A percentile compares a stretch with the other conserved stretches of the same genome.
phyloP scores from a whole-genome alignment of 2,797 vertebrate genomes.

The Micropoecilia bifurca region DNA sequence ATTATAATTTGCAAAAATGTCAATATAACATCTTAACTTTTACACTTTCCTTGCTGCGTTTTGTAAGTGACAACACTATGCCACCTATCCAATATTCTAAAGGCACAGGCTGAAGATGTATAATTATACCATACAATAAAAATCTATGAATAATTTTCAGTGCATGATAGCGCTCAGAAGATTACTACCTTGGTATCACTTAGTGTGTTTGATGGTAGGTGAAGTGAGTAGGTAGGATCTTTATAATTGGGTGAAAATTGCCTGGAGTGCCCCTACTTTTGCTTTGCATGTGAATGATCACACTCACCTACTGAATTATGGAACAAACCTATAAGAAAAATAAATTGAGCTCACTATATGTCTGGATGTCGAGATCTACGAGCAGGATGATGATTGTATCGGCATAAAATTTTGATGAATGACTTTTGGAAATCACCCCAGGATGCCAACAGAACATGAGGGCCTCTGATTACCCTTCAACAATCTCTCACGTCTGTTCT shows the following conservation, averaged over 20 bases:
- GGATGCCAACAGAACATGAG: conserved; percentile 51
- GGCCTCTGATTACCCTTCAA: conserved; percentile 51
- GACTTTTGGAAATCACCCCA: conserved; percentile 57
- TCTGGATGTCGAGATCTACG: conserved; percentile 43
- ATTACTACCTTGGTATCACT: conserved; percentile 58
- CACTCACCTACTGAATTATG: conserved; percentile 14
- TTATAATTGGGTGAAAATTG: conserved; percentile 59
- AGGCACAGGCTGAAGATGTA: conserved; percentile 55
- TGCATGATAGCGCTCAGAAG: conserved; percentile 32
- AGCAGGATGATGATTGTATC: conserved; percentile 38
- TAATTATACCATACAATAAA: conserved; percentile 71
- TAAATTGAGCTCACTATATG: conserved; percentile 33
- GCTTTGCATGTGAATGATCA: conserved; percentile 65
- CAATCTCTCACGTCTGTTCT: conserved; percentile 38
- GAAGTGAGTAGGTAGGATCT: conserved; percentile 53
- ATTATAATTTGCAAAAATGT: conserved; percentile 18
- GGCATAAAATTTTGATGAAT: conserved; percentile 60
- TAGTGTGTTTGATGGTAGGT: conserved; percentile 48
- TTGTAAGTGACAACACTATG: conserved; percentile 31
- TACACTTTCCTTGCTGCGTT: conserved; percentile 27
- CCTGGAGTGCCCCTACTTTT: conserved; percentile 48
- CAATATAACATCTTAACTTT: conserved; percentile 7
- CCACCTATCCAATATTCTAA: conserved; percentile 45
- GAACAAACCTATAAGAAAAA: conserved; percentile 33
- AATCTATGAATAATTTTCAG: conserved; percentile 75